These are phyloP conservation scores for Trachemys scripta DNA, from an alignment of 2,113 vertebrate genomes.

Conservation along the genomic window DNA sequence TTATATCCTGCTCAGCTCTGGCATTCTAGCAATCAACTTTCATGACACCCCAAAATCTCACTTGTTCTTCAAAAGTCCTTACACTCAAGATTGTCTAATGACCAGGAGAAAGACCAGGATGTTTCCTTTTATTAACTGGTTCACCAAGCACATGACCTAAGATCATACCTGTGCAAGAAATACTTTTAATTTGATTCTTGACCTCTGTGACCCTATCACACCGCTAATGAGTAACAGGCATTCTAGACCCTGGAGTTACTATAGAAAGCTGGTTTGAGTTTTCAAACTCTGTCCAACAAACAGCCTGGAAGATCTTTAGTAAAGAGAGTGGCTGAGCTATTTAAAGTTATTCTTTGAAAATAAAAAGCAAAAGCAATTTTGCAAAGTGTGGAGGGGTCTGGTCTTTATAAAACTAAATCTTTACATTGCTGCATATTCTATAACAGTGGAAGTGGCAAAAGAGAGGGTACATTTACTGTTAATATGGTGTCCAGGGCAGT, in stretches of 20 bases:
- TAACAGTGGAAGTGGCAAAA: background rate
- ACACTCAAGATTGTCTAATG: background rate
- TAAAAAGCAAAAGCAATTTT: background rate
- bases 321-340: background rate
- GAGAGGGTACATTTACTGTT: slow-evolving; percentile 11
- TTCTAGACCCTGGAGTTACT: background rate
- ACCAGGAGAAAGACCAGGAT: background rate
- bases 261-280: background rate
- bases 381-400: background rate
- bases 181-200: background rate
- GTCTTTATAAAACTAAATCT: background rate
- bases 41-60: background rate
- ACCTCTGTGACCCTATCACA: background rate
- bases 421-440: slow-evolving; percentile 13
- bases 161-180: background rate
- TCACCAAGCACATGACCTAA: background rate
- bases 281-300: background rate
- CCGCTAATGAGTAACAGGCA: background rate
- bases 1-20: background rate
- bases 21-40: background rate
- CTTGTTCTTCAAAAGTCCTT: background rate
- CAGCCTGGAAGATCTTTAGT: background rate
- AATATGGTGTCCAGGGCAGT: background rate
- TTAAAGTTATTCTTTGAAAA: slow-evolving; percentile 13
- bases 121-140: background rate